Evolutionary conservation across 2,113 vertebrate species (phyloP), one percentile per base, ranked within the genome.

Genomic region (Colinus virginianus): DNA sequence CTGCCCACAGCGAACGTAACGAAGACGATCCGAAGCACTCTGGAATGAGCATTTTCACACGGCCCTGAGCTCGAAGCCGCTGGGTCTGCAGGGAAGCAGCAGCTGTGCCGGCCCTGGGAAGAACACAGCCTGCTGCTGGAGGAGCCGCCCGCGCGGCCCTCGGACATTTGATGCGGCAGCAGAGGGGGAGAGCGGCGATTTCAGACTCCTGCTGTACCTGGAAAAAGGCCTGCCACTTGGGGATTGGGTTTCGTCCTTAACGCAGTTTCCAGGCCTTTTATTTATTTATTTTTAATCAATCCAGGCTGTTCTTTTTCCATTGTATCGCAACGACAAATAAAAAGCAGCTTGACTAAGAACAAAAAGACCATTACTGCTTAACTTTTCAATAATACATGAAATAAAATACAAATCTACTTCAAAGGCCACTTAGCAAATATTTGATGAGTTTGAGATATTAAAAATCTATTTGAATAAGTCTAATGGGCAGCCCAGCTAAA

Each of bases 241-340:
- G 87, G 82, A 86, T 75, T 78, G 43, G 91, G 79, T 96, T 96
- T 94, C 92, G 92, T 63, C 82, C 71, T 95, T 95, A 93, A 87
- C 91, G 26, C 72, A 84, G 40, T 74, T 90, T 95, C 84, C 71
- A 96, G 87, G 80, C 87, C 92, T 84, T 93, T 93, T 96, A 94
- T 94, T 96, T 95, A 94, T 95, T 96, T 96, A 95, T 95, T 95
- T 95, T 94, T 93, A 96, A 96, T 91, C 77, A 93, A 63, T 90
- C 95, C 94, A 96, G 91, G 89, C 84, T 87, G 96, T 90, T 87
- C 96, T 72, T 82, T 96, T 93, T 84, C 90, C 92, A 90, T 81
- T 94, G 90, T 32, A 95, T 51, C 94, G 94, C 92, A 85, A 71
- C 48, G 79, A 93, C 88, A 96, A 96, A 95, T 89, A 94, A 88